A percentile compares a stretch with the other conserved stretches of the same genome.
Evolutionary conservation across 2,888 invertebrate genomes (phyloP).

Genomic region (Molorchus minor): DNA sequence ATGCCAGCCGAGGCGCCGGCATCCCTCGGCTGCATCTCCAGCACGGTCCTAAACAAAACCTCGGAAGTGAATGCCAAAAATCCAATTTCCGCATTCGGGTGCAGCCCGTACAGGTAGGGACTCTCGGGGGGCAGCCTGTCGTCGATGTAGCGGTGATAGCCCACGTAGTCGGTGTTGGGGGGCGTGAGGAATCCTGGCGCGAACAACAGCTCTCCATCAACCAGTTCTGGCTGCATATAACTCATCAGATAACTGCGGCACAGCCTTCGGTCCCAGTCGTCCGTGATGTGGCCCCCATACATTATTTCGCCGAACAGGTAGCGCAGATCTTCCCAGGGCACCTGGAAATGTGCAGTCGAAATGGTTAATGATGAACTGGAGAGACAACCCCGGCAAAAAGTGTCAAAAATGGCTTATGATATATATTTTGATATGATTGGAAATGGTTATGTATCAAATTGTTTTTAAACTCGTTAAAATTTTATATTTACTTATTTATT

Average conservation of each 20-base stretch:
- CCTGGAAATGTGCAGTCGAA: no score
- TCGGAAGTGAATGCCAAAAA: slow-evolving; percentile 89
- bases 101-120: slow-evolving; percentile 89
- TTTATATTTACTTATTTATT: no score
- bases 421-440: no score
- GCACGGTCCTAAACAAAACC: slow-evolving; percentile 81
- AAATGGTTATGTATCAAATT: no score
- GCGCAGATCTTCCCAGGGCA: slow-evolving; percentile 94
- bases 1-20: slow-evolving; percentile 75
- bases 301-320: slow-evolving; percentile 97
- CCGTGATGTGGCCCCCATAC: slow-evolving; percentile 97
- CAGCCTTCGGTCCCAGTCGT: slow-evolving; percentile 92
- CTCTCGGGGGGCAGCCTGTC: slow-evolving; percentile 87
- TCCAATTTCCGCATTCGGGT: slow-evolving; percentile 95
- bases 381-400: no score
- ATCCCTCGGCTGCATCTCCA: slow-evolving; percentile 91
- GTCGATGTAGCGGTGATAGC: slow-evolving; percentile 90
- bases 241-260: slow-evolving; percentile 88
- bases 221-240: slow-evolving; percentile 86
- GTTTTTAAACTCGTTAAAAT: no score
- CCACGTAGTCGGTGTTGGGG: slow-evolving; percentile 85
- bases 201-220: slow-evolving; percentile 84
- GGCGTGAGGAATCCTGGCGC: slow-evolving; percentile 87
- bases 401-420: no score
- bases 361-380: no score